Conservation (phyloP, 2,888 invertebrate genomes). For the Pseudanteris insignis region DNA sequence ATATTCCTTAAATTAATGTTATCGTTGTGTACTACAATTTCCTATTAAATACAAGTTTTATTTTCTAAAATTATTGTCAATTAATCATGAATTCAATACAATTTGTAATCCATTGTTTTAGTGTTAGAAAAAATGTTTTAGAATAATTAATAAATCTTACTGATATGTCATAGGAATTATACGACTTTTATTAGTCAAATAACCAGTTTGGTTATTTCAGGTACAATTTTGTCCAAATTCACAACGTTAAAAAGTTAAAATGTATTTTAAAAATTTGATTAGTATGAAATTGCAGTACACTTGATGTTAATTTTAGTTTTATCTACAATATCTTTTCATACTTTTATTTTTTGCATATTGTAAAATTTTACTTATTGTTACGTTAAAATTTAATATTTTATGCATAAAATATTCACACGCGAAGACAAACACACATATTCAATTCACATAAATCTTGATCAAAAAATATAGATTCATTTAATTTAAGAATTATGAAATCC, state of each 20-base stretch:
- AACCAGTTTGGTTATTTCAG: no score
- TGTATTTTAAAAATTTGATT: neutral
- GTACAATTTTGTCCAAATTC: no score
- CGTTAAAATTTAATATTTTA: no score
- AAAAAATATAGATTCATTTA: constrained; percentile 17
- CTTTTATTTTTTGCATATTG: neutral
- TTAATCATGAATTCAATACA: constrained; percentile 1
- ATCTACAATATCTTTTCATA: no score
- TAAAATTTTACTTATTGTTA: constrained; percentile 4
- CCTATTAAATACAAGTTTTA: constrained; percentile 2
- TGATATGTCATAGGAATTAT: constrained; percentile 23
- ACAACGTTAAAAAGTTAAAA: no score
- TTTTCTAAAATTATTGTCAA: constrained; percentile 18
- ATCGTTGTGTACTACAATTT: constrained; percentile 21
- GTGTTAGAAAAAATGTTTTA: neutral
- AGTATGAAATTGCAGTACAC: constrained; percentile 25
- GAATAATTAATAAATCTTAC: no score
- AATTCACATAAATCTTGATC: constrained; percentile 16
- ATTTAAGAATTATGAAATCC: constrained; percentile 3
- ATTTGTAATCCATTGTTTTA: neutral
- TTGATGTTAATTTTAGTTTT: neutral
- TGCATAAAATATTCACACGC: constrained; percentile 13
- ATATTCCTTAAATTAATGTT: no score
- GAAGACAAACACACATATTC: constrained; percentile 11
- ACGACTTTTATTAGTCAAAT: no score